These are phyloP conservation scores for Sturmia bella DNA, from an alignment of 2,888 invertebrate genomes.

Conservation along the genomic window DNA sequence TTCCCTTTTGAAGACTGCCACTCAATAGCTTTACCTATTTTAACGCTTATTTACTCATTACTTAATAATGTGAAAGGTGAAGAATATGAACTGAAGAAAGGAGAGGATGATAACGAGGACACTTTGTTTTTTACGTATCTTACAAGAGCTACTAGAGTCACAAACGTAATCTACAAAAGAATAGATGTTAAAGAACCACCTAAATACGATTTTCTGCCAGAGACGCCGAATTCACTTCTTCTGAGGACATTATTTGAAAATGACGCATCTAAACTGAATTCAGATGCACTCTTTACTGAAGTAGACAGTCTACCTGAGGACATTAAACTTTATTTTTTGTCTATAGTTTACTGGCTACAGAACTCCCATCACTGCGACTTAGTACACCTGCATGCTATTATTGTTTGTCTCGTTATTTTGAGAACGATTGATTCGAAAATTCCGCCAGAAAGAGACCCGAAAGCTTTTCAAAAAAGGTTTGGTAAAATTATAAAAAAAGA, in stretches of 20 bases:
- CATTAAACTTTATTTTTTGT: slow-evolving; percentile 77
- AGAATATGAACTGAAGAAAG: slow-evolving; percentile 64
- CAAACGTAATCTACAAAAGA: slow-evolving; percentile 78
- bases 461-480: slow-evolving; percentile 77
- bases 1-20: slow-evolving; percentile 84
- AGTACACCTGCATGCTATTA: slow-evolving; percentile 77
- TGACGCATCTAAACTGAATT: slow-evolving; percentile 70
- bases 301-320: slow-evolving; percentile 75
- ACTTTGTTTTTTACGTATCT: slow-evolving; percentile 78
- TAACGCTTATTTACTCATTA: slow-evolving; percentile 84
- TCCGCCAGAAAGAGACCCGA: slow-evolving; percentile 77
- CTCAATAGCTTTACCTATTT: slow-evolving; percentile 84
- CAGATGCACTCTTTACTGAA: slow-evolving; percentile 73
- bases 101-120: slow-evolving; percentile 66
- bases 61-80: slow-evolving; percentile 76
- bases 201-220: slow-evolving; percentile 73
- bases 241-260: slow-evolving; percentile 74
- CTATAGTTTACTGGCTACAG: slow-evolving; percentile 80
- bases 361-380: slow-evolving; percentile 77
- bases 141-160: slow-evolving; percentile 77
- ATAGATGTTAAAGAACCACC: slow-evolving; percentile 72
- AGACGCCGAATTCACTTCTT: slow-evolving; percentile 73
- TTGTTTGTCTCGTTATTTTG: slow-evolving; percentile 78
- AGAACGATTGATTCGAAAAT: slow-evolving; percentile 79
- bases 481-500: slow-evolving; percentile 77